Percentiles rank a stretch among this genome's conserved stretches.
These are phyloP conservation scores for Dorcus hopei DNA, from an alignment of 2,888 invertebrate genomes.

Conservation along the genomic window DNA sequence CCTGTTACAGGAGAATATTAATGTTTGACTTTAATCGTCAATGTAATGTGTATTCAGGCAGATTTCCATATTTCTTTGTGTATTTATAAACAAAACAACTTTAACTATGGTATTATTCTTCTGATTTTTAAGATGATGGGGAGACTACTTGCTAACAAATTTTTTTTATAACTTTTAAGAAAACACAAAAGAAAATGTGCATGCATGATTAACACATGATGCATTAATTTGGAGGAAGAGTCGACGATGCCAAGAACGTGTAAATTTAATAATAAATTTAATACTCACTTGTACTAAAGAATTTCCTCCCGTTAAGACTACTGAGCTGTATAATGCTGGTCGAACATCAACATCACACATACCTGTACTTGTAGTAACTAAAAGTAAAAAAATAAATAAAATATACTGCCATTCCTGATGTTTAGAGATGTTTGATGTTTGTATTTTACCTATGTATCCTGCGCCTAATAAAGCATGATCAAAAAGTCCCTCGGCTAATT, in stretches of 20 bases:
- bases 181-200: no score
- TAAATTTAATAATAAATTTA: not conserved
- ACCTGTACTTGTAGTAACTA: slow-evolving; percentile 77
- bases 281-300: slow-evolving; percentile 70
- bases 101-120: no score
- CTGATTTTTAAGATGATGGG: no score
- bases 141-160: no score
- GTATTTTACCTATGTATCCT: slow-evolving; percentile 67
- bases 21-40: not conserved
- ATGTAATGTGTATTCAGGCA: not conserved
- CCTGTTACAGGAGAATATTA: slow-evolving; percentile 51
- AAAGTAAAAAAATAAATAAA: slow-evolving; percentile 29
- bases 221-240: no score
- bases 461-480: slow-evolving; percentile 93
- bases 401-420: not conserved
- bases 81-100: not conserved
- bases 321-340: slow-evolving; percentile 91
- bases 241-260: not conserved
- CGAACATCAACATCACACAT: slow-evolving; percentile 98
- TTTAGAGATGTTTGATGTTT: not conserved
- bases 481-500: slow-evolving; percentile 91
- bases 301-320: slow-evolving; percentile 94
- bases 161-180: no score
- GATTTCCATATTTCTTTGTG: no score
- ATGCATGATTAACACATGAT: no score